Base-by-base conservation (phyloP, 2,797 vertebrate genomes). In the Eospalax fontanierii region DNA sequence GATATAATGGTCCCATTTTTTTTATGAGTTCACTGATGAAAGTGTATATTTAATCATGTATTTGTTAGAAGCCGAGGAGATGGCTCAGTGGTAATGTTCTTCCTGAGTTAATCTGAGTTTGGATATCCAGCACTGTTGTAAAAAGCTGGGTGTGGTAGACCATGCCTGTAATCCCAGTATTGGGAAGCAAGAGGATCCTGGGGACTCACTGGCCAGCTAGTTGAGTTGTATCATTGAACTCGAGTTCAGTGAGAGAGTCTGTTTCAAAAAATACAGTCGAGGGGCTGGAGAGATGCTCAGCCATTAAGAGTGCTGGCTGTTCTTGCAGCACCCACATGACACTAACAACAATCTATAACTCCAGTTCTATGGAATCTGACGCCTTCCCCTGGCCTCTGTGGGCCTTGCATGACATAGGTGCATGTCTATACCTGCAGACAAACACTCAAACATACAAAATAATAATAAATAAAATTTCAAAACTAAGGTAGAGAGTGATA, bases 11-110 rank as follows among this genome's bases (percentile, higher is more conserved):
- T 6, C 61, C 54, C 94, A 46, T n/a, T 57, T 90, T 92, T 66
- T 11, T 70, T 91, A 75, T 71, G 33, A 78, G 30, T 59, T 74
- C 75, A 61, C 70, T 92, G 38, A 28, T 65, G 19, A 43, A 97
- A 95, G 30, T 19, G 2, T 10, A 9, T 18, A 63, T 19, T 63
- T 63, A 46, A 68, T 46, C 26, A 61, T 82, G 2, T 10, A 90
- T 73, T 81, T 78, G 40, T 68, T 26, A 11, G 33, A 14, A 7
- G 21, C 16, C 30, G 46, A 71, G 26, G 28, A 59, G 18, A 40
- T 40, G 68, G 50, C 84, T 73, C 16, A 4, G 68, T 57, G 26
- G 50, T 38, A 59, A 59, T 14, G 6, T 22, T 11, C 54, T 57
- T 73, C 8, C n/a, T 70, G 50, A 6, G 18, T 63, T n/a, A 46